Evolutionary conservation across 2,797 vertebrate genomes (phyloP), one percentile per base, ranked within the genome.

Genomic region (Holocentrus rufus): DNA sequence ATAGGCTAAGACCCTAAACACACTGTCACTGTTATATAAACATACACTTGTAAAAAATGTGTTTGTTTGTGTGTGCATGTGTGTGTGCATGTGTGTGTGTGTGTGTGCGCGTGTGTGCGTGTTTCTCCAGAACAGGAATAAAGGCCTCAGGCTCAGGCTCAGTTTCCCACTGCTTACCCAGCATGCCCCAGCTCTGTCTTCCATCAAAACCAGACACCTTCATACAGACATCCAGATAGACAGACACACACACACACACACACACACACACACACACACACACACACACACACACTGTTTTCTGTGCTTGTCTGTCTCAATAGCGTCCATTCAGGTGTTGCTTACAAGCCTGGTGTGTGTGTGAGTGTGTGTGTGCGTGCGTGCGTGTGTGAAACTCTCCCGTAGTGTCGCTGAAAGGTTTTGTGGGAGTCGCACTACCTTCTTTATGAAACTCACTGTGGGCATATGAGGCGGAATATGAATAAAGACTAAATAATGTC

Each of bases 401-500:
- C 82, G 91, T 90, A 55, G 91, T 76, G 91, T 86, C 59, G 76
- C 87, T 93, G 84, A 93, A 93, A 93, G 91, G 80, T 88, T 87
- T 74, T 14, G 15, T 80, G 65, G 79, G 77, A 83, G 83, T 88
- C 84, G 82, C n/a, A n/a, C 77, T 80, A 57, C 59, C 82, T 75
- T 86, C 85, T 92, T 90, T 92, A 89, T 92, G 86, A 81, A 87
- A 89, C 80, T 86, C 72, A 60, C 75, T 68, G 56, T 30, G 49
- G 84, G 87, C 87, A 88, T 83, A 80, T 83, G 81, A 88, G 79
- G 72, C 71, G 42, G 74, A 91, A 92, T 92, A 92, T 92, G 90
- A 93, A 93, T 92, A 90, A 92, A 92, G 86, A 90, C 85, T 82
- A 88, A 90, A 91, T 93, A 93, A 92, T 92, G 91, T 89, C 90